These are phyloP conservation scores for Phylloscopus trochilus DNA, from an alignment of 2,113 vertebrate species.

Conservation along the genomic window DNA sequence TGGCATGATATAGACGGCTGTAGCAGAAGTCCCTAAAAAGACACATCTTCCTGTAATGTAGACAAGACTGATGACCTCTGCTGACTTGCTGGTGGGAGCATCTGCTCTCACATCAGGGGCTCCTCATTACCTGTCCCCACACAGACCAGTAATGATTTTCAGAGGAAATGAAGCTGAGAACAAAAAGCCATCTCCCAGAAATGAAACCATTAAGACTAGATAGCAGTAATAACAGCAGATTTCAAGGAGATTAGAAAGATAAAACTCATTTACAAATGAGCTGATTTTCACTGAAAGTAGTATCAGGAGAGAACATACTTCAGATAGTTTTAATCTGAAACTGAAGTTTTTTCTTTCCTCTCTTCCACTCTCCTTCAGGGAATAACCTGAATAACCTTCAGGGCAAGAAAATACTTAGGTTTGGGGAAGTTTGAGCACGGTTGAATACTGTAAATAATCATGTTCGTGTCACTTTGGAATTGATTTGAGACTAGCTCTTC, in stretches of 20 bases:
- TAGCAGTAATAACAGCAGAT: not conserved
- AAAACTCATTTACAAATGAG: not conserved
- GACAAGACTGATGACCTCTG: conserved; percentile 12
- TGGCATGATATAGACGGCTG: not conserved
- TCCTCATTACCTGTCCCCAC: not conserved
- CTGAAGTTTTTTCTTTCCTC: not conserved
- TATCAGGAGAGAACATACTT: not conserved
- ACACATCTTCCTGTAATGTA: not conserved
- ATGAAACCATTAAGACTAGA: not conserved
- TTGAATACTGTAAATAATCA: not conserved
- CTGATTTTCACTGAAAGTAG: not conserved
- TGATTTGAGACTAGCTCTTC: not conserved
- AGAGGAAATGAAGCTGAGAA: not conserved
- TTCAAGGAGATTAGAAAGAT: conserved; percentile 2
- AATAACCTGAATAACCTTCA: not conserved
- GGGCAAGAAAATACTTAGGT: not conserved
- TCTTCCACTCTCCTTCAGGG: not conserved
- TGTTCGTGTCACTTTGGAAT: not conserved
- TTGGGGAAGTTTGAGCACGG: not conserved
- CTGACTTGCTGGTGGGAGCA: conserved; percentile 9
- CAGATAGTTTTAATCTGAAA: not conserved
- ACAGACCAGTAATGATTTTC: not conserved
- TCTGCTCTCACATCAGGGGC: conserved; percentile 33
- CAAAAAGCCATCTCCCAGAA: not conserved
- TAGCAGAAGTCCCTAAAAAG: not conserved